Conservation (phyloP, 1,140 invertebrate species). For the Danaus melanippus region DNA sequence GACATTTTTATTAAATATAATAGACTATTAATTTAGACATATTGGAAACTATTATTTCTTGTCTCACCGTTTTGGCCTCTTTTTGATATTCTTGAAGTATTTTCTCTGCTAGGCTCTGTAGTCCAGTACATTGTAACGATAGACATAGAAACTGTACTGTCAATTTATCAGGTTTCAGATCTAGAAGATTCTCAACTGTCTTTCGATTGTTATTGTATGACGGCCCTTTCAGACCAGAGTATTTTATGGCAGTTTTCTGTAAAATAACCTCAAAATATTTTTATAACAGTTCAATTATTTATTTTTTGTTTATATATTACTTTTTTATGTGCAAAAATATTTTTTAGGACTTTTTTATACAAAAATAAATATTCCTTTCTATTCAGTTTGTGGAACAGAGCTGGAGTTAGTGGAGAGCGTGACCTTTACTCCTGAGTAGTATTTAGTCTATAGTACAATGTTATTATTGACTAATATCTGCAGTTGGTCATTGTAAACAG, state of each 20-base stretch:
- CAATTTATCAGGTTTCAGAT: conserved; percentile 42
- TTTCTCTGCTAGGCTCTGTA: conserved; percentile 40
- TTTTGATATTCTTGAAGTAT: conserved; percentile 45
- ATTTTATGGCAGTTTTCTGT: conserved; percentile 56
- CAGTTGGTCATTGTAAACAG: too few relatives aligned
- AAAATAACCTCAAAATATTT: conserved; percentile 11
- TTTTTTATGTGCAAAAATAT: too few relatives aligned
- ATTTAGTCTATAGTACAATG: too few relatives aligned
- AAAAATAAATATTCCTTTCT: too few relatives aligned
- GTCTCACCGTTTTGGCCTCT: conserved; percentile 16
- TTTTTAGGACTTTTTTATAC: too few relatives aligned
- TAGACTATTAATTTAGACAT: not conserved
- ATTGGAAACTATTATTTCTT: not conserved
- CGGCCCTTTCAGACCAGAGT: conserved; percentile 48
- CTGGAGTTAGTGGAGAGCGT: too few relatives aligned
- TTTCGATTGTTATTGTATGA: conserved; percentile 45
- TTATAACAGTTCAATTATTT: too few relatives aligned
- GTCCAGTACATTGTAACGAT: conserved; percentile 39
- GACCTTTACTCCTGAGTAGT: too few relatives aligned
- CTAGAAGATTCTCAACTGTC: conserved; percentile 50
- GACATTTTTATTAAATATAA: not conserved
- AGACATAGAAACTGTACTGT: conserved; percentile 37
- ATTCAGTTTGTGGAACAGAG: too few relatives aligned
- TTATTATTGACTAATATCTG: too few relatives aligned
- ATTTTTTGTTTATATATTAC: too few relatives aligned